These are phyloP conservation scores for Nudaria mundana DNA, from an alignment of 2,888 invertebrate species.

Conservation along the genomic window DNA sequence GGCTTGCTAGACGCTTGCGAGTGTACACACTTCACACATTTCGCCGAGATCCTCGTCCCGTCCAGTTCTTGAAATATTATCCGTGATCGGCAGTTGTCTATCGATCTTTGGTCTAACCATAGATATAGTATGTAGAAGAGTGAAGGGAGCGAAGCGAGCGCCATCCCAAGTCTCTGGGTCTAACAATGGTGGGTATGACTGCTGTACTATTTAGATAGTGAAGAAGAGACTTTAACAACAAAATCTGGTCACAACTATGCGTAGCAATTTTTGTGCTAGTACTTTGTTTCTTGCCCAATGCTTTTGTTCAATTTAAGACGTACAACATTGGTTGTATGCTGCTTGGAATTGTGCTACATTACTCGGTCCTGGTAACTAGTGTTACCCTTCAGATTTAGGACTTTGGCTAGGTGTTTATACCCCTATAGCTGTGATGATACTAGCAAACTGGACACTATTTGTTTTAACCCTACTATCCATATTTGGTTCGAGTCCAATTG, in stretches of 20 bases:
- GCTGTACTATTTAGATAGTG: constrained; percentile 80
- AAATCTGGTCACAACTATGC: constrained; percentile 81
- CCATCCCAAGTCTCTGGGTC: no score
- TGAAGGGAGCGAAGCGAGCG: no score
- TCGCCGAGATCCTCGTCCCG: constrained; percentile 78
- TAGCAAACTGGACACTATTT: constrained; percentile 81
- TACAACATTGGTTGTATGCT: constrained; percentile 74
- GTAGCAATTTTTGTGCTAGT: constrained; percentile 72
- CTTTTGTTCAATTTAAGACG: constrained; percentile 54
- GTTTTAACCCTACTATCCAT: constrained; percentile 78
- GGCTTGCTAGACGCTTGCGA: constrained; percentile 71
- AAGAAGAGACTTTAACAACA: constrained; percentile 83
- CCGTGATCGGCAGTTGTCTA: constrained; percentile 71
- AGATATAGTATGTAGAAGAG: no score
- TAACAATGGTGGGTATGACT: constrained; percentile 74
- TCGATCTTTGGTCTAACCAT: constrained; percentile 78
- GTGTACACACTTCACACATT: constrained; percentile 81
- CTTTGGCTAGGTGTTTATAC: constrained; percentile 79
- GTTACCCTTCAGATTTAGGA: constrained; percentile 78
- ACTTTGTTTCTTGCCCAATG: constrained; percentile 56
- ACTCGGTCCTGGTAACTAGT: constrained; percentile 79
- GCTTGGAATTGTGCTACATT: constrained; percentile 83
- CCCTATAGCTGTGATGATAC: constrained; percentile 76
- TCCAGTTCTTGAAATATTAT: constrained; percentile 69
- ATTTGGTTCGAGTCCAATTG: constrained; percentile 71